Evolutionary conservation across 2,113 vertebrate species (phyloP).

Genomic region (Rhynchopsitta pachyrhyncha): DNA sequence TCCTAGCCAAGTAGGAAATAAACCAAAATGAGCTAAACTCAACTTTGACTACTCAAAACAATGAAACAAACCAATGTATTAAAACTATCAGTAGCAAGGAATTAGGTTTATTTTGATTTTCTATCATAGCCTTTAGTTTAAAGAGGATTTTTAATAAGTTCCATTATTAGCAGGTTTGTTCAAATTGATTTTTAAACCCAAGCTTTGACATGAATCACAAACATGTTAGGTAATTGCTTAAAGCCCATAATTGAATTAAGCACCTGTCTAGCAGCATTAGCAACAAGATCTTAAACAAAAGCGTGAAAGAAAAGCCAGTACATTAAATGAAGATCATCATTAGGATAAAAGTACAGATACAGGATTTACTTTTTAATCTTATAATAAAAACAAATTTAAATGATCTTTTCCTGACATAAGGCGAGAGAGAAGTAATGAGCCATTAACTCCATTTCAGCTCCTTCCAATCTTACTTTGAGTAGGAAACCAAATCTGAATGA

Average conservation of each 20-base stretch:
- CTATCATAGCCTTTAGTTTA: neutral
- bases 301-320: constrained; percentile 24
- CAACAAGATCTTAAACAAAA: constrained; percentile 29
- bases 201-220: constrained; percentile 39
- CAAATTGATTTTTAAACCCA: constrained; percentile 42
- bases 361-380: constrained; percentile 66
- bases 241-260: constrained; percentile 55
- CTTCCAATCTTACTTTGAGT: neutral
- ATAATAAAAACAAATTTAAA: neutral
- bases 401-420: neutral
- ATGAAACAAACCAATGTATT: neutral
- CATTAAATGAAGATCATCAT: constrained; percentile 17
- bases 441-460: neutral
- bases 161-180: constrained; percentile 33
- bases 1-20: neutral
- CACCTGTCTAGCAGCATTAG: constrained; percentile 25
- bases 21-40: neutral
- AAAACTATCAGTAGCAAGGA: neutral
- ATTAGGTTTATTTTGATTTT: constrained; percentile 22
- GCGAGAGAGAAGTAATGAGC: neutral
- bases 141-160: constrained; percentile 41
- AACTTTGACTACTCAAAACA: neutral
- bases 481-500: neutral
- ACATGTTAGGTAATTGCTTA: constrained; percentile 22
- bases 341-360: constrained; percentile 11